Evolutionary conservation across 2,113 vertebrate species (phyloP), one percentile per base, ranked within the genome.

Genomic region (Tetrax tetrax): DNA sequence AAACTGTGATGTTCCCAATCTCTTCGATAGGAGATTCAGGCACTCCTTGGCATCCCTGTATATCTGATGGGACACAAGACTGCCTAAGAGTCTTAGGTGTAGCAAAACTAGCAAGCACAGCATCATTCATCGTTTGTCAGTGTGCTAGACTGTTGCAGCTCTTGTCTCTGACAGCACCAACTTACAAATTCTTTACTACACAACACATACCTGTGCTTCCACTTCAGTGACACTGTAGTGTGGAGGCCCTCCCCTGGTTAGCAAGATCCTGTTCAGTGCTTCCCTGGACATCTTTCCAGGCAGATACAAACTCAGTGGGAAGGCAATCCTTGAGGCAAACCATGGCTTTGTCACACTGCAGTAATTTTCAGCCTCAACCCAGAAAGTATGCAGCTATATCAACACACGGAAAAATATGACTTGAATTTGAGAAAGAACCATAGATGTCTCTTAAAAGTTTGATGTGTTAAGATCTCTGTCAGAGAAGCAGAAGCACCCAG

Each of bases 41-140:
- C 99, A 99, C 96, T 99, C 99, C 98, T 99, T 99, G 97, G 99
- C 99, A 97, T 99, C 99, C 95, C 98, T 99, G 98, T 99, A 99
- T 96, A 99, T 98, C 99, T 99, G 97, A 91, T 51, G 85, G 97
- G 68, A 96, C 90, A 95, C 84, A 96, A 97, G 72, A 92, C 70
- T 27, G 90, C 86, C 64, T 96, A 83, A 97, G 85, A 93, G 71
- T 41, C 70, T 53, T 54, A 61, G n/a, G 22, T 69, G 53, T 28
- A 64, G 27, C 50, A 85, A 80, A 45, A 41, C 29, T 60, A 43
- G n/a, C 20, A 61, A 45, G 63, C 77, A 96, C 70, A 76, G 68
- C 77, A 80, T 33, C 10, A 5, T n/a, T 78, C 20, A 75, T 25
- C 22, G 18, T 56, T 14, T 60, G 27, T 66, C 38, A 68, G 50